Base-by-base conservation (phyloP, 2,797 vertebrate genomes). In the Micromesistius poutassou region DNA sequence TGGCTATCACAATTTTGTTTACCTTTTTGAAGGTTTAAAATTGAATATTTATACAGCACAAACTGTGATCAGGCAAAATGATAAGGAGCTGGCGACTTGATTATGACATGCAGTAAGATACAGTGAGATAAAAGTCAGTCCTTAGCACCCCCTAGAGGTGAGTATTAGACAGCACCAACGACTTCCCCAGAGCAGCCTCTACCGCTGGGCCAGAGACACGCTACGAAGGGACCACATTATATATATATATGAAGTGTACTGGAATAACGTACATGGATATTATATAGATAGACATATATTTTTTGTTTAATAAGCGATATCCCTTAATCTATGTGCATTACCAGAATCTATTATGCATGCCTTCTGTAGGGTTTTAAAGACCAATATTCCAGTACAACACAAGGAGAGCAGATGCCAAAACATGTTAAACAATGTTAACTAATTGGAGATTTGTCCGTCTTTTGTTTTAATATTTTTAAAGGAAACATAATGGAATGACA, bases 321-420 rank as follows among this genome's bases (percentile, higher is more conserved):
- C 89, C 88, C 89, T 93, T 87, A 80, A 88, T 86, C 86, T 85
- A 89, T 90, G 91, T 92, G 91, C 89, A 92, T 93, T 91, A 91
- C 82, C 83, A 89, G 85, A 87, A 90, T 87, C 86, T 91, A 93
- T 93, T 92, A 91, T 93, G 93, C 94, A 94, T 94, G 93, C 90
- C 92, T 93, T 92, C 83, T 91, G 90, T 91, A 91, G 83, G 90
- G 89, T 91, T 91, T 83, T 85, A 85, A 89, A 83, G 79, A 87
- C 82, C 85, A 88, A 87, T 90, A 87, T 89, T 84, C 79, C 84
- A 85, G 77, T 89, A 78, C 68, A 85, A 77, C 68, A 80, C 38
- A 77, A 82, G 82, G 80, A 84, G 79, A 77, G 80, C 86, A 88
- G 82, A 94, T 90, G 92, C 92, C 91, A 93, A 93, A 93, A 87